Base-by-base conservation (phyloP, 2,113 vertebrate species). In the Stigmatopora argus region DNA sequence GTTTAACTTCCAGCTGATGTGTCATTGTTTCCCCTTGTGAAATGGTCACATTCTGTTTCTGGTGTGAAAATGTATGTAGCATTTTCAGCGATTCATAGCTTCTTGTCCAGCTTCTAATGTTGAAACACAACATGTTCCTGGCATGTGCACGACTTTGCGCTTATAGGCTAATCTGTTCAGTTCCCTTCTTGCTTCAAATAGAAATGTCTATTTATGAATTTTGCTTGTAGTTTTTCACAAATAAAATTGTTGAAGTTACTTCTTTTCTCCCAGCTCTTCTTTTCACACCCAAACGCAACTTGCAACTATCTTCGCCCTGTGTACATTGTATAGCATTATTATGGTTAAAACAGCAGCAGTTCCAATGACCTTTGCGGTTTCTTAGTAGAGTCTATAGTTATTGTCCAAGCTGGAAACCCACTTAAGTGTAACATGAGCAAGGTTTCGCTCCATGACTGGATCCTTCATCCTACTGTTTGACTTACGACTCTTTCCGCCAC, bases 181-280 rank as follows among this genome's bases (percentile, higher is more conserved):
- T 96, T 95, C 73, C 21, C 85, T 89, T 92, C 92, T 53, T 87
- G 95, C 96, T 98, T 97, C 93, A 94, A 94, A 96, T 98, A 98
- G 94, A 99, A 98, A 99, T 96, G 95, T 98, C 95, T 98, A 98
- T 99, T 99, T 97, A 97, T 98, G 95, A 96, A 97, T 95, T 97
- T 94, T 98, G 95, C 96, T 98, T 98, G 96, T 98, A 98, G 96
- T 98, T 98, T 99, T 98, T 97, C 96, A 99, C 95, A 96, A 99
- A 99, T 99, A 99, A 98, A 99, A 97, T 94, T 94, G 94, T 97
- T 93, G 93, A 94, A 94, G 93, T 93, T 95, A 92, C 87, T 86
- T 84, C 84, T 83, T 78, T 78, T 58, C 51, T 38, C 51, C 2
- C 49, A 72, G 61, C 62, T 55, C 63, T 58, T 56, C 62, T 72